These are phyloP conservation scores for Deladenus siricidicola DNA, from an alignment of 2,888 invertebrate genomes.

Conservation along the genomic window DNA sequence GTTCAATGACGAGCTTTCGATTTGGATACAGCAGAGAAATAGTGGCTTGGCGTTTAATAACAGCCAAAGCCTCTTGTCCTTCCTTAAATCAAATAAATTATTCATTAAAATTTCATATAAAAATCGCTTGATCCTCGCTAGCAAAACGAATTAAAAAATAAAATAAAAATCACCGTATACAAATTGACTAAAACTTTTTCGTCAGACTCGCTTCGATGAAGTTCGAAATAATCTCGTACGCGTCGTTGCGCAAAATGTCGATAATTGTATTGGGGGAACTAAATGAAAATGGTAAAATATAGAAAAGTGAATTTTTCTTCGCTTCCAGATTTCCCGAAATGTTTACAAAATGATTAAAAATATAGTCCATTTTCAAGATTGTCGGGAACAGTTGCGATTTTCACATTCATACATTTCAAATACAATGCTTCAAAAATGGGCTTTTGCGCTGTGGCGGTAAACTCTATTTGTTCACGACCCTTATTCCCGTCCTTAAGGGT, in stretches of 20 bases:
- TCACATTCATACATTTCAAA: not conserved
- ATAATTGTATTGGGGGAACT: constrained; percentile 52
- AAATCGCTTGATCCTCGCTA: no score
- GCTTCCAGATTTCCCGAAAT: no score
- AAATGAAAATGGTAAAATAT: constrained; percentile 20
- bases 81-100: not conserved
- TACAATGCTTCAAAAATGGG: not conserved
- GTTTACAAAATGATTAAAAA: no score
- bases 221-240: constrained; percentile 49
- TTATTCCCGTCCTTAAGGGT: no score
- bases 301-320: no score
- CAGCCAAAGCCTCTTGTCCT: not conserved
- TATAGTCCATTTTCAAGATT: not conserved
- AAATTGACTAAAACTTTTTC: not conserved
- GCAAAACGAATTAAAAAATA: no score
- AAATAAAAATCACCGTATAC: constrained; percentile 3
- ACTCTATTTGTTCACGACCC: no score
- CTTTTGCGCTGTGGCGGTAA: no score
- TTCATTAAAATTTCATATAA: not conserved
- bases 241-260: constrained; percentile 49
- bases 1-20: constrained; percentile 10
- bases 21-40: constrained; percentile 14
- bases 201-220: not conserved
- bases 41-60: constrained; percentile 7
- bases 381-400: not conserved